These are phyloP conservation scores for Sitodiplosis mosellana DNA, from an alignment of 1,140 invertebrate species.

Conservation along the genomic window DNA sequence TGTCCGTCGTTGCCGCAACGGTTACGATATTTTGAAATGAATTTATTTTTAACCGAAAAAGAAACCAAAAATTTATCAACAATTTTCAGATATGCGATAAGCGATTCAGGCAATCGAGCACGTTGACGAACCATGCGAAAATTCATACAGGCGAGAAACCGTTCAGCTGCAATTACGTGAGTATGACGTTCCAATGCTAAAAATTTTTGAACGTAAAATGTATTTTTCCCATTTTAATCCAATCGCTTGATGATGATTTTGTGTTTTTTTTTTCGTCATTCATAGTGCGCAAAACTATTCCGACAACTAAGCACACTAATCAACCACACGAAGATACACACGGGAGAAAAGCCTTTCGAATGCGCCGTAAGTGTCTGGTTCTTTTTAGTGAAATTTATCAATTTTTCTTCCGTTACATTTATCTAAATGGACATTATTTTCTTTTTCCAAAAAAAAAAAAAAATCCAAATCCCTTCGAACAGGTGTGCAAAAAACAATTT, in stretches of 20 bases:
- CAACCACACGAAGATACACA: constrained; percentile 25
- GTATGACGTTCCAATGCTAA: too few species aligned
- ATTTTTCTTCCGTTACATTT: too few species aligned
- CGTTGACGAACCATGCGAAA: constrained; percentile 26
- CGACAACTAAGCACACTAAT: constrained; percentile 23
- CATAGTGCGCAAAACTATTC: constrained; percentile 19
- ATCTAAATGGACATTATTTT: too few species aligned
- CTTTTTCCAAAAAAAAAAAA: too few species aligned
- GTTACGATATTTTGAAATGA: background rate
- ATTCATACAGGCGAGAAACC: constrained; percentile 25
- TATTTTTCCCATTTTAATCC: too few species aligned
- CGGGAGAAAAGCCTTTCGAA: constrained; percentile 22
- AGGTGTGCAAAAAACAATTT: constrained; percentile 25
- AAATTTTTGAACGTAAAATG: too few species aligned
- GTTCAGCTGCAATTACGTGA: background rate
- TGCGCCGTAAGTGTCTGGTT: constrained; percentile 25
- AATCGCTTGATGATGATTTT: too few species aligned
- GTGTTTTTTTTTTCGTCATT: too few species aligned
- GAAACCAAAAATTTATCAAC: too few species aligned
- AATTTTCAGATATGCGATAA: constrained; percentile 24
- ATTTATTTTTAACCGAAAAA: constrained; percentile 1
- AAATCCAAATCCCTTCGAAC: constrained; percentile 5
- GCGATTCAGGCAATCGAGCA: constrained; percentile 24
- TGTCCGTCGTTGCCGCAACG: background rate
- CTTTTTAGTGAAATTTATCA: too few species aligned